Evolutionary conservation across 2,888 invertebrate genomes (phyloP).

Genomic region (Caradrina kadenii): DNA sequence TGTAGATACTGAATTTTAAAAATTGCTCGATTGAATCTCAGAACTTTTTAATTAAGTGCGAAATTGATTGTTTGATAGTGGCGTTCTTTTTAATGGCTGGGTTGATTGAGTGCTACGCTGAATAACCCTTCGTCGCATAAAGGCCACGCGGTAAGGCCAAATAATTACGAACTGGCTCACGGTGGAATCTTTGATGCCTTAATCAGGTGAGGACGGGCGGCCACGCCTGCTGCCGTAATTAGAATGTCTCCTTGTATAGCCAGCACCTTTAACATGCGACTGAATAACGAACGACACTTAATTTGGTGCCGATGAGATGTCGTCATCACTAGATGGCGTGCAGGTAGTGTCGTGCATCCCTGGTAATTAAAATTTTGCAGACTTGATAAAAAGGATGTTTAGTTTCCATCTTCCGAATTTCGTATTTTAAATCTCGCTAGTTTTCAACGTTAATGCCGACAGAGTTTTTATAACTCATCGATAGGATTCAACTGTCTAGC

Average conservation of each 20-base stretch:
- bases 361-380: constrained; percentile 27
- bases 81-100: constrained; percentile 42
- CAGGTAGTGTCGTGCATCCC: background rate
- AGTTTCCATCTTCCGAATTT: background rate
- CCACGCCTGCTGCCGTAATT: constrained; percentile 83
- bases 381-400: background rate
- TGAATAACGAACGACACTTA: constrained; percentile 65
- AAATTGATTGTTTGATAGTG: constrained; percentile 41
- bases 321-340: constrained; percentile 44
- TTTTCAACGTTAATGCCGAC: background rate
- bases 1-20: constrained; percentile 15
- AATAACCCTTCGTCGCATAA: constrained; percentile 63
- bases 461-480: constrained; percentile 19
- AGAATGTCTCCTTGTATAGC: constrained; percentile 78
- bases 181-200: constrained; percentile 82
- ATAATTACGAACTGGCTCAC: constrained; percentile 79
- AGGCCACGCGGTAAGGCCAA: constrained; percentile 72
- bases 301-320: constrained; percentile 59
- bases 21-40: constrained; percentile 21
- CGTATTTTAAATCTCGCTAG: background rate
- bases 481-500: constrained; percentile 24
- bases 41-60: constrained; percentile 35
- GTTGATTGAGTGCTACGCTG: constrained; percentile 60
- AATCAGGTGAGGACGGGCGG: constrained; percentile 81
- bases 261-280: constrained; percentile 67